Conservation (phyloP, 2,113 vertebrate genomes). For the Natator depressus region DNA sequence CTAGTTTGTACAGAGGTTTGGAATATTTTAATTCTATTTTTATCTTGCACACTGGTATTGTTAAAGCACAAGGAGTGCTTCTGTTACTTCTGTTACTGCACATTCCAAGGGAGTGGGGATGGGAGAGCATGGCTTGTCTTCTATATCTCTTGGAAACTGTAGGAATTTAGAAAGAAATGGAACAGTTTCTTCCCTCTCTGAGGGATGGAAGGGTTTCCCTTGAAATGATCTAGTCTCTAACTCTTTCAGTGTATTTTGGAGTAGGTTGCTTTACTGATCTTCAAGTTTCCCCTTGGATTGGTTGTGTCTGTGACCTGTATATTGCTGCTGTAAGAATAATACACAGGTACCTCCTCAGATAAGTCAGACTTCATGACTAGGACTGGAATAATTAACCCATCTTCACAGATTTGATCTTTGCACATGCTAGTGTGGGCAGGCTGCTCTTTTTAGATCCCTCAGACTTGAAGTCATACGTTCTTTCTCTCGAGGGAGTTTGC, state of each 20-base stretch:
- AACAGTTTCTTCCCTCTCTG: background rate
- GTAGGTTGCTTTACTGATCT: background rate
- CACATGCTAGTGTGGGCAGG: background rate
- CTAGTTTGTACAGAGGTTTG: background rate
- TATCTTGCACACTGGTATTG: background rate
- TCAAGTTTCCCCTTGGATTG: background rate
- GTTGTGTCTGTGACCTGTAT: background rate
- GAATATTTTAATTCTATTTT: background rate
- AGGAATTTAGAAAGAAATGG: background rate
- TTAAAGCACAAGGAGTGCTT: background rate
- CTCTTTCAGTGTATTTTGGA: background rate
- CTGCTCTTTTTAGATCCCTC: background rate
- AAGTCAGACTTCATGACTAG: background rate
- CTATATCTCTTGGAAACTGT: background rate
- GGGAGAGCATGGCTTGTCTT: background rate
- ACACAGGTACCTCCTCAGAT: background rate
- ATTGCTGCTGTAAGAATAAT: background rate
- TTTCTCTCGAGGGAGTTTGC: background rate
- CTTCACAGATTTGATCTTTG: background rate
- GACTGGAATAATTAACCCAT: background rate
- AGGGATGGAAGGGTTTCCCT: background rate
- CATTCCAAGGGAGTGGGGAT: background rate
- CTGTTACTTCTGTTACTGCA: background rate
- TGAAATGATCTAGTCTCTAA: rapidly evolving
- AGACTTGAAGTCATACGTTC: background rate